These are phyloP conservation scores for Arenicola marina DNA, from an alignment of 2,888 invertebrate genomes.

Conservation along the genomic window DNA sequence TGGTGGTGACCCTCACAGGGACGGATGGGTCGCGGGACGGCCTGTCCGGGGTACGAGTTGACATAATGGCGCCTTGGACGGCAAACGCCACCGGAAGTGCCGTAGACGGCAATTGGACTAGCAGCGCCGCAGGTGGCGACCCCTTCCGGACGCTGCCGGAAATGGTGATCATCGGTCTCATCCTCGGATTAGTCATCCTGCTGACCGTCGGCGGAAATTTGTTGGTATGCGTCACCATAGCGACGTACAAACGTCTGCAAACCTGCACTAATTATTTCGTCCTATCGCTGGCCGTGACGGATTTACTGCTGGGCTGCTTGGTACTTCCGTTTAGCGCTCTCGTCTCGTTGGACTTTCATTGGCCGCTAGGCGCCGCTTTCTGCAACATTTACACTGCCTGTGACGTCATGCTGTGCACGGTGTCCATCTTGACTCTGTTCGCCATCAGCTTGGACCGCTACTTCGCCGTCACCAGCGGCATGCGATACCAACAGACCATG, in stretches of 20 bases:
- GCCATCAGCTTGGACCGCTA: constrained; percentile 35
- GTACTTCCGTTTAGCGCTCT: constrained; percentile 34
- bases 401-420: constrained; percentile 37
- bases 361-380: constrained; percentile 33
- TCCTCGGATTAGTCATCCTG: constrained; percentile 21
- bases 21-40: no score
- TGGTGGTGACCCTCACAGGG: no score
- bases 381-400: constrained; percentile 33
- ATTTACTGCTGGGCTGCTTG: constrained; percentile 29
- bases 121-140: no score
- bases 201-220: constrained; percentile 33
- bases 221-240: constrained; percentile 33
- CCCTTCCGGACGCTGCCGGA: constrained; percentile 11
- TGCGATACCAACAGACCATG: constrained; percentile 29
- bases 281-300: constrained; percentile 28
- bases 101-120: no score
- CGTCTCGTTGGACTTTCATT: constrained; percentile 22
- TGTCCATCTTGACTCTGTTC: constrained; percentile 35
- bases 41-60: no score
- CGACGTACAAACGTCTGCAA: constrained; percentile 24
- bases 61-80: no score
- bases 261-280: constrained; percentile 32
- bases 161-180: constrained; percentile 21
- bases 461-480: constrained; percentile 28
- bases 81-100: no score